Conservation (phyloP, 2,797 vertebrate species). For the Sandelia bainsii region DNA sequence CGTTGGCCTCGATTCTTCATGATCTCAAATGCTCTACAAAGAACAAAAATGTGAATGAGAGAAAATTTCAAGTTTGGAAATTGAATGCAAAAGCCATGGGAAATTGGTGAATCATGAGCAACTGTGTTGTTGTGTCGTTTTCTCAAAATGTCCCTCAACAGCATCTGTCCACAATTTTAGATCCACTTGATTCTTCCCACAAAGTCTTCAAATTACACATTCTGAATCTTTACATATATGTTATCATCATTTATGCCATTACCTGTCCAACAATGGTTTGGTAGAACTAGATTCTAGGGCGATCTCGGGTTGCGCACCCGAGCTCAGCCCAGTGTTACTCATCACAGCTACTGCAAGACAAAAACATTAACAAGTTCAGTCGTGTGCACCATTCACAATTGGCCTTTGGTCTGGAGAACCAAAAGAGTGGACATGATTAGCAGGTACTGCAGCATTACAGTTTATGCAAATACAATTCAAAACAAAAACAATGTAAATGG, state of each 20-base stretch:
- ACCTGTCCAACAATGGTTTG: slow-evolving; percentile 91
- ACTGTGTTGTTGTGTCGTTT: neutral
- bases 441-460: slow-evolving; percentile 8
- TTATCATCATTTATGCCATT: slow-evolving; percentile 21
- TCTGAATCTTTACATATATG: neutral
- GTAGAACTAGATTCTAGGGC: slow-evolving; percentile 74
- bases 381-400: neutral
- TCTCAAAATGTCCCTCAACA: neutral
- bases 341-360: slow-evolving; percentile 88
- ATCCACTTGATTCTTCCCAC: neutral
- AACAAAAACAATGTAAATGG: neutral
- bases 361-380: neutral
- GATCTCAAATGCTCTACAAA: slow-evolving; percentile 89
- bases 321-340: slow-evolving; percentile 71
- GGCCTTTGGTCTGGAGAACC: neutral
- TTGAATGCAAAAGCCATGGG: neutral
- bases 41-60: slow-evolving; percentile 2
- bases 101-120: neutral
- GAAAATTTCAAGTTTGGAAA: neutral
- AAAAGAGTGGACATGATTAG: neutral
- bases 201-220: neutral
- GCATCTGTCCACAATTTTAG: neutral
- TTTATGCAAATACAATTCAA: neutral
- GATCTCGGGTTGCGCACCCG: slow-evolving; percentile 66
- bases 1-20: slow-evolving; percentile 91